phyloP scores from a whole-genome alignment of 2,797 vertebrate species.

The Sitta carolinensis region DNA sequence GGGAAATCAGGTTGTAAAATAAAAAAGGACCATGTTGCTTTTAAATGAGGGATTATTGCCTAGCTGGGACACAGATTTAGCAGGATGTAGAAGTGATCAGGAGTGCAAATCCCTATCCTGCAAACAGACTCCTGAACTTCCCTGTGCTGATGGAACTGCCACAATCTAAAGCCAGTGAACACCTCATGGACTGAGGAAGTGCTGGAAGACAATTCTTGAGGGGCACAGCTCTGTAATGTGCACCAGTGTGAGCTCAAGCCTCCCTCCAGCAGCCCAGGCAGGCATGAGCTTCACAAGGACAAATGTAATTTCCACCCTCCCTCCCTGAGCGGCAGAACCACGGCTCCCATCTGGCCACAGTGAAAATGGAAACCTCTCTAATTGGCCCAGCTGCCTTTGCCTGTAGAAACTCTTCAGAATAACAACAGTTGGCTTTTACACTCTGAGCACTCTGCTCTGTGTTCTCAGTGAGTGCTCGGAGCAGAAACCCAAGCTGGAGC shows the following conservation, averaged over 20 bases:
- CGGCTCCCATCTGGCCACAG: background rate
- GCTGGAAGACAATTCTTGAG: background rate
- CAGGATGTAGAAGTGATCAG: background rate
- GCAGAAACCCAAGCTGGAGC: background rate
- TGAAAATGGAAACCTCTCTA: background rate
- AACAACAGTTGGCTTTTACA: slow-evolving; percentile 1
- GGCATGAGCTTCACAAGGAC: background rate
- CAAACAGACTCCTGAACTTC: background rate
- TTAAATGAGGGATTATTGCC: background rate
- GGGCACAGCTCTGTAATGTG: background rate
- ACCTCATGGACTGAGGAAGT: background rate
- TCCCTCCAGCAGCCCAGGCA: background rate
- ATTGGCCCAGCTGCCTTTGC: background rate
- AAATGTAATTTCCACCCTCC: background rate
- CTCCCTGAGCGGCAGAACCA: background rate
- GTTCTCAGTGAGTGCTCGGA: background rate
- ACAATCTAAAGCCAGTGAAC: background rate
- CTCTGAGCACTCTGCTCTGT: background rate
- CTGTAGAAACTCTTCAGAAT: background rate
- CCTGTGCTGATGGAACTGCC: background rate
- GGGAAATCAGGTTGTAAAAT: background rate
- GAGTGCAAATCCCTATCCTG: background rate
- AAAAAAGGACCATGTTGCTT: background rate
- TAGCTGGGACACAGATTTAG: background rate
- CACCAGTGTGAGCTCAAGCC: background rate